phyloP scores from a whole-genome alignment of 2,888 invertebrate species.

The Tanytarsus gracilentus region DNA sequence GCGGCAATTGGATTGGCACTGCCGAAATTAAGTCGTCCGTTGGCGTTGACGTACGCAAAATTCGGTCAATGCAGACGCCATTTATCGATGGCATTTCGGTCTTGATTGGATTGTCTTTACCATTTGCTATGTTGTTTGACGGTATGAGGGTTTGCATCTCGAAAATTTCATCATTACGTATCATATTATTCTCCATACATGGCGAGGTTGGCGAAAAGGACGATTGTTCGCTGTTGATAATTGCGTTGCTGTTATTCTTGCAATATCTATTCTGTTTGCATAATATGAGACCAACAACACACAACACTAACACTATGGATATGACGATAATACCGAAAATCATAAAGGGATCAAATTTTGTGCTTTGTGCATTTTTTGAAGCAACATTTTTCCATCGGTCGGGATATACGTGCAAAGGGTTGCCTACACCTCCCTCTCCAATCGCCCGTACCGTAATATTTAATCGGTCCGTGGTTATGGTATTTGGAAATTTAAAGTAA shows the following conservation, averaged over 20 bases:
- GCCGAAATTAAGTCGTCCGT: slow-evolving; percentile 9
- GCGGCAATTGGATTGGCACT: slow-evolving; percentile 3
- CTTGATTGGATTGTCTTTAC: not conserved
- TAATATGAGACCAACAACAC: not conserved
- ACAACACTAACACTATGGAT: not conserved
- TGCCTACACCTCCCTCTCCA: slow-evolving; percentile 38
- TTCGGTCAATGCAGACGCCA: slow-evolving; percentile 1
- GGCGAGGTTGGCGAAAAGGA: slow-evolving; percentile 31
- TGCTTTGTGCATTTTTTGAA: not conserved
- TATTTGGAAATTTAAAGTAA: slow-evolving; percentile 39
- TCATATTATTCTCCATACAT: slow-evolving; percentile 28
- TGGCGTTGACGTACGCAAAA: slow-evolving; percentile 23
- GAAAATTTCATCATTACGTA: slow-evolving; percentile 38
- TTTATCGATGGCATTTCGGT: slow-evolving; percentile 1
- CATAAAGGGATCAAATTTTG: slow-evolving; percentile 6
- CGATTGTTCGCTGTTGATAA: slow-evolving; percentile 26
- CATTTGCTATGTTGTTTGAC: slow-evolving; percentile 30
- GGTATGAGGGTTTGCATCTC: slow-evolving; percentile 44
- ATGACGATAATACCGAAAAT: slow-evolving; percentile 10
- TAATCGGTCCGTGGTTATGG: slow-evolving; percentile 40
- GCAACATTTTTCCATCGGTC: not conserved
- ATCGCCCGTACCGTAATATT: slow-evolving; percentile 42
- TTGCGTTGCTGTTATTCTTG: slow-evolving; percentile 28
- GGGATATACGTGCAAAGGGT: slow-evolving; percentile 10
- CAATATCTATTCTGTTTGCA: slow-evolving; percentile 34